phyloP scores from a whole-genome alignment of 2,888 invertebrate species.

The Tetragonula carbonaria region DNA sequence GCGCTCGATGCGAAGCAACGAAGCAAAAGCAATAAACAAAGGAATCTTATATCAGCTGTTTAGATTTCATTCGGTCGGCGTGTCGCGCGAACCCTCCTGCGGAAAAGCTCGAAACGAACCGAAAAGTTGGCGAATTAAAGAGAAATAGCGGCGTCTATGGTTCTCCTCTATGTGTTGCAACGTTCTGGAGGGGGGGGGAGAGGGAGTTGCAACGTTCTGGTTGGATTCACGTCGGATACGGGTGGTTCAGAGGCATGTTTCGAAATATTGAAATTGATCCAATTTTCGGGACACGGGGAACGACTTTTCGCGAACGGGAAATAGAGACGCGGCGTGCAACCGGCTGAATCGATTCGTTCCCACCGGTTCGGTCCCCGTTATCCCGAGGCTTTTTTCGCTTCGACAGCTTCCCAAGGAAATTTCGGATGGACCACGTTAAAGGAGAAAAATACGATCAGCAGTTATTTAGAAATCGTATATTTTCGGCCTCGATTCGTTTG shows the following conservation, averaged over 20 bases:
- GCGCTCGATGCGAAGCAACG: no score
- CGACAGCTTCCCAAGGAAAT: conserved; percentile 34
- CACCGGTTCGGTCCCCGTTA: background rate
- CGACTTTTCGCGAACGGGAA: conserved; percentile 12
- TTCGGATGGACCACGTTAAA: background rate
- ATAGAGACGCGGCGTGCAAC: conserved; percentile 7
- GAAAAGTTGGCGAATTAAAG: conserved; percentile 27
- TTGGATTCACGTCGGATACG: no score
- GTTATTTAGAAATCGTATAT: background rate
- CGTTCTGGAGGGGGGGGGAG: no score
- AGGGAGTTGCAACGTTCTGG: background rate
- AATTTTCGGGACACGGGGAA: conserved; percentile 30
- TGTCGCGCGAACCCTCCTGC: background rate
- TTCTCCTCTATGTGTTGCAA: background rate
- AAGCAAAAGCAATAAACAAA: background rate
- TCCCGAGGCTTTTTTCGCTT: conserved; percentile 27
- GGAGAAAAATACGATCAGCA: background rate
- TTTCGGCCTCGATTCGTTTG: background rate
- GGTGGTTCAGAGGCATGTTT: background rate
- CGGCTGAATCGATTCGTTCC: conserved; percentile 40
- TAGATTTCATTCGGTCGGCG: background rate
- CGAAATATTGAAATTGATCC: conserved; percentile 46
- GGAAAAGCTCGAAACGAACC: conserved; percentile 3
- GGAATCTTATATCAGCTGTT: background rate
- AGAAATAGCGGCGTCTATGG: background rate